A percentile compares a stretch with the other conserved stretches of the same genome.
phyloP scores from a whole-genome alignment of 2,113 vertebrate genomes.

The Aegithalos caudatus region DNA sequence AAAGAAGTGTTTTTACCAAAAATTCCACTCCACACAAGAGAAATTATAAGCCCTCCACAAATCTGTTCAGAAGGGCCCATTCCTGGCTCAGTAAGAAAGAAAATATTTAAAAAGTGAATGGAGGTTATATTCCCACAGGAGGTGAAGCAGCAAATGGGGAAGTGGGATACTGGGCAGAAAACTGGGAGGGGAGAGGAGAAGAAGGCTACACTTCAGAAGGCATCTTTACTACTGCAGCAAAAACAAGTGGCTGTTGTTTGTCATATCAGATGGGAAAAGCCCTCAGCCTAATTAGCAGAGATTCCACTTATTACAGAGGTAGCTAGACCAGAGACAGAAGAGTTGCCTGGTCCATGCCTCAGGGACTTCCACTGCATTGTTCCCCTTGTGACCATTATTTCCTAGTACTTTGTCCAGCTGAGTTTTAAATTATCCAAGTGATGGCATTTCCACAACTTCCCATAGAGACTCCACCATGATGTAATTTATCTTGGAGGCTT shows the following conservation, averaged over 20 bases:
- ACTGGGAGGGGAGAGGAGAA: neutral
- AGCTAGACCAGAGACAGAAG: neutral
- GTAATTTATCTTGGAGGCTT: slow-evolving; percentile 41
- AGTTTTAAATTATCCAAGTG: slow-evolving; percentile 42
- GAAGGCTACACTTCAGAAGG: neutral
- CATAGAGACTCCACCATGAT: neutral
- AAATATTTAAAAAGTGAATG: neutral
- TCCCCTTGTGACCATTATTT: slow-evolving; percentile 14
- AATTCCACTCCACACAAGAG: neutral
- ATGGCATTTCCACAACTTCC: slow-evolving; percentile 31
- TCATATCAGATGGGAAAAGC: neutral
- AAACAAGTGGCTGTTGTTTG: neutral
- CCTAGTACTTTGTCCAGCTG: neutral
- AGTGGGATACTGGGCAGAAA: neutral
- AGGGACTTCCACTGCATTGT: neutral
- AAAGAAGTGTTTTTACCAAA: neutral
- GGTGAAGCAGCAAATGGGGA: neutral
- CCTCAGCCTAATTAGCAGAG: neutral
- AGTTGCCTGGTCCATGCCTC: neutral
- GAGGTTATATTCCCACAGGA: too few species aligned
- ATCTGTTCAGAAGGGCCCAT: neutral
- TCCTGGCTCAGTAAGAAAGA: neutral
- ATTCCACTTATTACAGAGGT: neutral
- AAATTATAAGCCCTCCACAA: neutral
- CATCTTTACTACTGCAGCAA: neutral